phyloP scores from a whole-genome alignment of 2,113 vertebrate genomes.

The Anolis sagrei region DNA sequence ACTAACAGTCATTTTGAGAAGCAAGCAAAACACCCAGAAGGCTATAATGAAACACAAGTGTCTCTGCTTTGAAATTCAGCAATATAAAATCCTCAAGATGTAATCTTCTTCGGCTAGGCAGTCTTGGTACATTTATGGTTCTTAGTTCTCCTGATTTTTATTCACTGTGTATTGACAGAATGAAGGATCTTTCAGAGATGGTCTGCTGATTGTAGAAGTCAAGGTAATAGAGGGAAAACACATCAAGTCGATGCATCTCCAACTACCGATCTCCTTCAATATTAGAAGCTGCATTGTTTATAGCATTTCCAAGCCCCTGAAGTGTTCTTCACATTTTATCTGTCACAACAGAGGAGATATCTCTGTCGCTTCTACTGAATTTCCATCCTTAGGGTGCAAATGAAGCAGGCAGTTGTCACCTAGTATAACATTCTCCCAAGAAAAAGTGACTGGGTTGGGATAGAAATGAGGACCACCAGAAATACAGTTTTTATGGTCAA shows the following conservation, averaged over 20 bases:
- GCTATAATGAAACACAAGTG: slow-evolving; percentile 24
- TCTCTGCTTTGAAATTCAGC: slow-evolving; percentile 28
- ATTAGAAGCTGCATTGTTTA: slow-evolving; percentile 29
- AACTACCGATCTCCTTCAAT: neutral
- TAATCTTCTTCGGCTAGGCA: slow-evolving; percentile 7
- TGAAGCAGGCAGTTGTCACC: slow-evolving; percentile 11
- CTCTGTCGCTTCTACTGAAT: slow-evolving; percentile 3
- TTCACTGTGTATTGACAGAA: slow-evolving; percentile 21
- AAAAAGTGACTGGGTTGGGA: neutral
- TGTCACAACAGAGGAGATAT: slow-evolving; percentile 20
- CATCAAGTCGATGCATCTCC: slow-evolving; percentile 1
- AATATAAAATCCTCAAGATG: slow-evolving; percentile 17
- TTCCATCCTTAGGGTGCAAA: slow-evolving; percentile 32
- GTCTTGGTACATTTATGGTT: slow-evolving; percentile 31
- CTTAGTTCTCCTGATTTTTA: slow-evolving; percentile 3
- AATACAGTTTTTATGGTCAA: slow-evolving; percentile 23
- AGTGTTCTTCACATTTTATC: slow-evolving; percentile 48
- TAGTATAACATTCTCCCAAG: slow-evolving; percentile 5
- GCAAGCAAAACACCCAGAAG: neutral
- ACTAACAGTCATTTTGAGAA: neutral
- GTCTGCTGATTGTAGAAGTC: slow-evolving; percentile 22
- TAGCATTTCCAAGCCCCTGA: slow-evolving; percentile 20
- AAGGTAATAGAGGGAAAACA: slow-evolving; percentile 31
- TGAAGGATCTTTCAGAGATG: slow-evolving; percentile 35
- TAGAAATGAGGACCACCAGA: slow-evolving; percentile 19